Base-by-base conservation (phyloP, 2,113 vertebrate genomes). In the Epinephelus cyanopodus region DNA sequence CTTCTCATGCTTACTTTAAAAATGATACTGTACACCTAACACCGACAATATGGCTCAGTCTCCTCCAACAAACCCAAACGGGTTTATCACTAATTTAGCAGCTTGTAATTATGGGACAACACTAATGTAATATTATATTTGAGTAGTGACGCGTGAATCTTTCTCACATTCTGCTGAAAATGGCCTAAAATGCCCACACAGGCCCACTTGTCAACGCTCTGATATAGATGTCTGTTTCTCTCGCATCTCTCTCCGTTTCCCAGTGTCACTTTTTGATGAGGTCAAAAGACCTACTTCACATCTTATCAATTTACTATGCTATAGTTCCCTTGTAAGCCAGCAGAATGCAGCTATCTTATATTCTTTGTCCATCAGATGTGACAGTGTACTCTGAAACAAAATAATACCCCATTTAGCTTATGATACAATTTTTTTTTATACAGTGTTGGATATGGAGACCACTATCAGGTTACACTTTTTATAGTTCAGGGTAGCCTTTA, bases 271-370 rank as follows among this genome's bases (percentile, higher is more conserved):
- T 60, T 14, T 25, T 56, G 25, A 75, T 71, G 18, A 79, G 50
- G 29, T 64, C 39, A n/a, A 53, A 53, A 47, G 13, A 62, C 63
- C 60, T 60, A 42, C 37, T 62, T 83, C 23, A 66, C 15, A 48
- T 65, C n/a, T 29, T 42, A n/a, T 48, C 21, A 73, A 2, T 42
- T 52, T 27, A 64, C 65, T 67, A 0, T 27, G 10, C 5, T 17
- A 14, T 37, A 25, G 14, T n/a, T 47, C 52, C 56, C 23, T 33
- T 18, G n/a, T 8, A 17, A 25, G 39, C 5, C 13, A 48, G 14
- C 37, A 65, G 52, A 48, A 25, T 45, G 56, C 47, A 25, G 19
- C n/a, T 65, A 6, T 78, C 54, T 60, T 23, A 56, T 37, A 19
- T 57, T 15, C 9, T 54, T 48, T 65, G 50, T 64, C 23, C 1